Evolutionary conservation across 2,888 invertebrate species (phyloP), one percentile per base, ranked within the genome.

Genomic region (Pyralis farinalis): DNA sequence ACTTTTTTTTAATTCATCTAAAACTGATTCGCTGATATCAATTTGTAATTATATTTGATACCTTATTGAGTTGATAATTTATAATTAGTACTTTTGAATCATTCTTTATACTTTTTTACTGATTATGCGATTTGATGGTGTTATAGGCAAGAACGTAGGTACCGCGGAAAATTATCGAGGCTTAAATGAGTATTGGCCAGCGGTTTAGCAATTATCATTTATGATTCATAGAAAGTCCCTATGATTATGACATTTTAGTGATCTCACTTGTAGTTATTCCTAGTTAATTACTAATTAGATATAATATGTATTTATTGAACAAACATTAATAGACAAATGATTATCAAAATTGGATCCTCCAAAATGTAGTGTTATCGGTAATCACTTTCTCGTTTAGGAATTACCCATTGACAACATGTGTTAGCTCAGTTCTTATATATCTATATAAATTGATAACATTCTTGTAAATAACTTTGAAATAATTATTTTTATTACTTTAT

Each of bases 231-330:
- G 36, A 39, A 44, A 51, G 43, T 43, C n/a, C n/a, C n/a, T n/a
- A 44, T 55, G 51, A 44, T 53, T 43, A 47, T 55, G 43, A 49
- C 55, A 53, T 57, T 63, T 59, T 62, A 72, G 68, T 68, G 82
- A 82, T 82, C 82, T 82, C 82, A 80, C 64, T 53, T 63, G 53
- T 70, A 74, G 64, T 54, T 63, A 58, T 60, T 53, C 51, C 49
- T 63, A 53, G 47, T 55, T 58, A 61, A 58, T 50, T 52, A 58
- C 59, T 31, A 35, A 41, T 27, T 31, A 35, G 27, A 35, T 12
- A 21, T 31, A 41, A 40, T 40, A 30, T 31, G 31, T 31, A 31
- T 40, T 27, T 31, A 30, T 34, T 29, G 10, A 29, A 21, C 12
- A 34, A 29, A 12, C 33, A 16, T 12, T 32, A 41, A 41, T 36